Base-by-base conservation (phyloP, 2,888 invertebrate species). In the Cantharis rustica region DNA sequence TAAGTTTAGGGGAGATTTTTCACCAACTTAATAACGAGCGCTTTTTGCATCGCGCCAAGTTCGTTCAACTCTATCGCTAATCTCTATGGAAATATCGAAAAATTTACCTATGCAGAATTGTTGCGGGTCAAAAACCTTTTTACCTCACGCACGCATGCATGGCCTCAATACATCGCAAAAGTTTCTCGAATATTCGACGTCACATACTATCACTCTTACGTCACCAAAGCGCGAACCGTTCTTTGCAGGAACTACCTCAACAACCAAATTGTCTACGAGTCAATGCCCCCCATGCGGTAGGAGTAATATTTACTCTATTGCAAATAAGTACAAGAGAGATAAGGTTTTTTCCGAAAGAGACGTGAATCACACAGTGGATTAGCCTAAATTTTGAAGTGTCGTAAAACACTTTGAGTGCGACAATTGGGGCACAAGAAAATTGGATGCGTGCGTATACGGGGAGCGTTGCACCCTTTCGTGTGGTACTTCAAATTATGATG, bases 81-180 rank as follows among this genome's bases (percentile, higher is more conserved):
- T 47, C 47, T 47, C 47, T 5, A 47, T n/a, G 47, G 7, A 47
- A 47, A 47, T 47, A 47, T 47, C 47, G 47, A 47, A 47, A 31
- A 47, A 47, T 47, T 4, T 47, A 47, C 47, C 47, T 47, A 47
- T 47, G n/a, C 47, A 47, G 73, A 75, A 79, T 73, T 79, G 81
- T 80, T 80, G 47, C 47, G 83, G 84, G 84, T 84, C 84, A 83
- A 83, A 90, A 90, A 90, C 90, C 47, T 90, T 90, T 90, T 90
- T 90, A 90, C 89, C 81, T 86, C 83, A 84, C 84, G 83, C 80
- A 76, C 80, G 79, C 79, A 47, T 47, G n/a, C 47, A 47, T 80
- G 79, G 75, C 82, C 84, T 83, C 81, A 83, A 84, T 83, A 83
- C 83, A 72, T 74, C 47, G 83, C 84, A 74, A 73, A 83, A 84